Evolutionary conservation across 2,797 vertebrate species (phyloP).

Genomic region (Chloroceryle inda): DNA sequence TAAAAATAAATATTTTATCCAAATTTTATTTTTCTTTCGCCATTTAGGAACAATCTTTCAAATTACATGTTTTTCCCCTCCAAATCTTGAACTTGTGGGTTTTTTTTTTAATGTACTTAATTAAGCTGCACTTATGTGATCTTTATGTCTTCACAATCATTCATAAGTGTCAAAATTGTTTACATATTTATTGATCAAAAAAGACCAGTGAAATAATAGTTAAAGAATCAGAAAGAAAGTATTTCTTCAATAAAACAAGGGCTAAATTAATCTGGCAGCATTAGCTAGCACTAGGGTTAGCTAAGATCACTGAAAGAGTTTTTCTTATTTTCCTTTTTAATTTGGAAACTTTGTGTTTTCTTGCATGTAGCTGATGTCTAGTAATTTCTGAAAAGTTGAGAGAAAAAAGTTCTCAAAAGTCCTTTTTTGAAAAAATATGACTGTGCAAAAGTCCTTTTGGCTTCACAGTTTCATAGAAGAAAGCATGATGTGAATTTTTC

Average conservation of each 20-base stretch:
- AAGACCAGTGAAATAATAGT: neutral
- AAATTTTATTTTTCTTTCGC: neutral
- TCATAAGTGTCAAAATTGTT: neutral
- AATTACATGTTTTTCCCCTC: neutral
- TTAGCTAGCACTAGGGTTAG: neutral
- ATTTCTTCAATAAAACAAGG: neutral
- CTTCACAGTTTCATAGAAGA: neutral
- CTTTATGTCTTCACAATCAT: neutral
- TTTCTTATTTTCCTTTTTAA: neutral
- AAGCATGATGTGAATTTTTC: neutral
- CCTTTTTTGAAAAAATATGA: neutral
- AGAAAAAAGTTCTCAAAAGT: neutral
- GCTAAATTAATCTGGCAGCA: neutral
- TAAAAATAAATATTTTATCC: neutral
- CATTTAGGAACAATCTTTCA: neutral
- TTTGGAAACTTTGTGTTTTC: neutral
- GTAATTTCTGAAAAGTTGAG: neutral
- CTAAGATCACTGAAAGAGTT: neutral
- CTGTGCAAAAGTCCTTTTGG: neutral
- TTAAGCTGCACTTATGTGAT: neutral
- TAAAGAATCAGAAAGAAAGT: neutral
- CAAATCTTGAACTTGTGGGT: too few relatives aligned
- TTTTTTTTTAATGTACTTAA: neutral
- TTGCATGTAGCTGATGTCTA: neutral
- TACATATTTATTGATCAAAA: neutral